These are phyloP conservation scores for Lepidocyrtoides sp. DNA, from an alignment of 2,888 invertebrate species.

Conservation along the genomic window DNA sequence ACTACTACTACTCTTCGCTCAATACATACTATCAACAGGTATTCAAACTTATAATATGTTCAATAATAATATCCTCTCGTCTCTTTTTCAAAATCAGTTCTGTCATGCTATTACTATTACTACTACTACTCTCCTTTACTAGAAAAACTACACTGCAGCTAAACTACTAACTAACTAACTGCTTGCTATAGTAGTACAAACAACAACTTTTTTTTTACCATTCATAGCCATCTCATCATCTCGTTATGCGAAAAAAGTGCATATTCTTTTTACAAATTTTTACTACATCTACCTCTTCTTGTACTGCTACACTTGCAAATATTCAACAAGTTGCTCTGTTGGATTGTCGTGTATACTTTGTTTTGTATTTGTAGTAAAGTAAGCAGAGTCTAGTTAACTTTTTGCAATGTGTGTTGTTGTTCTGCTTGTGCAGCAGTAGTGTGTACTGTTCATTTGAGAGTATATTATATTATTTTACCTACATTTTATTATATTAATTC, in stretches of 20 bases:
- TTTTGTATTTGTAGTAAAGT: background rate
- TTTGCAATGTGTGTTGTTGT: slow-evolving; percentile 24
- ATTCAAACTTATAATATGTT: too few species aligned
- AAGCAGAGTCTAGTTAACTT: slow-evolving; percentile 15
- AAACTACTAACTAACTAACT: too few species aligned
- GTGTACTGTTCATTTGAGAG: slow-evolving; percentile 31
- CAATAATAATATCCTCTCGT: too few species aligned
- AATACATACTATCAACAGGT: too few species aligned
- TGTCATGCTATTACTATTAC: too few species aligned
- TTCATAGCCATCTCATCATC: slow-evolving; percentile 34
- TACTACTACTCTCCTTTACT: background rate
- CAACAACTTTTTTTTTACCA: slow-evolving; percentile 35
- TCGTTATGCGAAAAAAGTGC: background rate
- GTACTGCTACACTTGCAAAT: background rate
- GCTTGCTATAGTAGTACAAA: too few species aligned
- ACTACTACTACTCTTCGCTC: too few species aligned
- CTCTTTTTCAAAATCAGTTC: too few species aligned
- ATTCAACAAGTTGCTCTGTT: slow-evolving; percentile 27
- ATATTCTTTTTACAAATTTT: background rate
- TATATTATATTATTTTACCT: background rate
- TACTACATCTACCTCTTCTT: background rate
- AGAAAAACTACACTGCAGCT: too few species aligned
- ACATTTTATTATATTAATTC: slow-evolving; percentile 1
- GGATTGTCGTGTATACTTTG: background rate
- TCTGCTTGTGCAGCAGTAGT: too few species aligned